Evolutionary conservation across 2,888 invertebrate species (phyloP).

Genomic region (Hirtodrosophila histrioides): DNA sequence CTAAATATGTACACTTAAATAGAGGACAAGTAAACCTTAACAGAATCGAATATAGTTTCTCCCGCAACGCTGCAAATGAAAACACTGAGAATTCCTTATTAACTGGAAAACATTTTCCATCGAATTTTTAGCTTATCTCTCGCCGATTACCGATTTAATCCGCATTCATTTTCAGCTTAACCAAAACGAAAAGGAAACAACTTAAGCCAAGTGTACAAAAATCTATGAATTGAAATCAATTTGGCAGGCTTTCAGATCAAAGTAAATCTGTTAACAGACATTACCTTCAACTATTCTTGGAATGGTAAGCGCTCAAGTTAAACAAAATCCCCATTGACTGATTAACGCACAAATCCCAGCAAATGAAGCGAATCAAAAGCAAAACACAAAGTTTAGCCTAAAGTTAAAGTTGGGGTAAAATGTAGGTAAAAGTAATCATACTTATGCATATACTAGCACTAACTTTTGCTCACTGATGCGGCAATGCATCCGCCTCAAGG

Average conservation of each 20-base stretch:
- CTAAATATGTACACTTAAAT: no score
- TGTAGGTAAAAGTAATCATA: neutral
- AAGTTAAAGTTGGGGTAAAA: conserved; percentile 9
- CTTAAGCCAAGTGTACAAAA: conserved; percentile 8
- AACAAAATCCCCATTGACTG: conserved; percentile 49
- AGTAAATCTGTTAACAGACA: conserved; percentile 36
- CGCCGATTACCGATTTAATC: conserved; percentile 1
- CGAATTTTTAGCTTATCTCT: neutral
- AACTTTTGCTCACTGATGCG: neutral
- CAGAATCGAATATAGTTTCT: no score
- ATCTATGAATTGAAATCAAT: conserved; percentile 50
- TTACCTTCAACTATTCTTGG: conserved; percentile 1
- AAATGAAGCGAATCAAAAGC: conserved; percentile 49
- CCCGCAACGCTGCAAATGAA: no score
- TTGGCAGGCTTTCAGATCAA: conserved; percentile 56
- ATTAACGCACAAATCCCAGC: conserved; percentile 64
- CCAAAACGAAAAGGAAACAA: conserved; percentile 6
- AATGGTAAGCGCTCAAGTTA: conserved; percentile 7
- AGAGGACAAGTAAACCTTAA: no score
- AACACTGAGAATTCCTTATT: no score
- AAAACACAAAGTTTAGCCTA: conserved; percentile 20
- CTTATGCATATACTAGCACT: conserved; percentile 14
- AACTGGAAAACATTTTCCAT: neutral
- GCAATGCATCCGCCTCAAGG: conserved; percentile 12
- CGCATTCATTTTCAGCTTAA: conserved; percentile 3